Base-by-base conservation (phyloP, 2,113 vertebrate species). In the Bostrychus sinensis region DNA sequence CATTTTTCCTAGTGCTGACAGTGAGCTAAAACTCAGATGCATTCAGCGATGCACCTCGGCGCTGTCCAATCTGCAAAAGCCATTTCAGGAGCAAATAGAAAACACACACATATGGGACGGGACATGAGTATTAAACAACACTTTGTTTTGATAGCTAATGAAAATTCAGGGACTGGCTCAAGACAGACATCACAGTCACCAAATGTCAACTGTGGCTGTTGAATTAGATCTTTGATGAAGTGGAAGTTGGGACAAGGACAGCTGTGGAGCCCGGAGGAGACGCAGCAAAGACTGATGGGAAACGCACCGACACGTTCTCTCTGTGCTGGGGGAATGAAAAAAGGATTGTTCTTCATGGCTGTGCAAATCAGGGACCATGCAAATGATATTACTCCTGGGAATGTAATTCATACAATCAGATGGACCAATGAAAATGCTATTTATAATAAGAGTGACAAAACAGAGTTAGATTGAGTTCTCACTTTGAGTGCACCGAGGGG, bases 331-430 rank as follows among this genome's bases (percentile, higher is more conserved):
- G 7, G 20, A n/a, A n/a, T 14, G 11, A 26, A 17, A 25, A 30
- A 32, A 68, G 61, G 5, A 16, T 7, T 65, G 37, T n/a, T 57
- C 70, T 66, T 72, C 56, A 42, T 17, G 54, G 70, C 51, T 72
- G 50, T 70, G 58, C 66, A 79, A 75, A 82, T 66, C 68, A 66
- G 73, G 74, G 10, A n/a, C 25, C 17, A 74, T 77, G 69, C 53
- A 77, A 80, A 81, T 81, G 4, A 65, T 51, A 58, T 68, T 48
- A 60, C 73, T 73, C 54, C 54, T 38, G 77, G 69, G 73, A 76
- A 56, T 37, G 55, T 41, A 66, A 70, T 62, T 72, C 65, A 78
- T 59, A 39, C 71, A 75, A 56, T 60, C 66, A 77, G 71, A 57
- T 72, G 78, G 70, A 72, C 19, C 56, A 4, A 48, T 34, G 34